A percentile compares a stretch with the other conserved stretches of the same genome.
Conservation (phyloP, 2,113 vertebrate species). For the Cyphomyrus discorhynchus region DNA sequence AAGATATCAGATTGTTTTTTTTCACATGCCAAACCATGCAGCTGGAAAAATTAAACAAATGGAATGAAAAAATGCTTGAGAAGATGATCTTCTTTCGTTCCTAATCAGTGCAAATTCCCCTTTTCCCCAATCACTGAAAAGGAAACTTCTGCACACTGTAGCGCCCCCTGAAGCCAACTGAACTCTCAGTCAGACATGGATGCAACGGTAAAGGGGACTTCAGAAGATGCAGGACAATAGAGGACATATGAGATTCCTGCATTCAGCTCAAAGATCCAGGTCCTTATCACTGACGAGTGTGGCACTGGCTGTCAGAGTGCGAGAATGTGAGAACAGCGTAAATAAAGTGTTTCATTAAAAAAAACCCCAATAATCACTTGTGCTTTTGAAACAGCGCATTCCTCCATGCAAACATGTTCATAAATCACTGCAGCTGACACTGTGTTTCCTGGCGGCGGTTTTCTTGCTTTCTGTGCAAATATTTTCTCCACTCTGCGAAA, state of each 20-base stretch:
- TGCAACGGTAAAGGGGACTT: neutral
- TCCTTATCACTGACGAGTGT: neutral
- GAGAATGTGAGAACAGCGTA: constrained; percentile 34
- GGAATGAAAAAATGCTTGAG: constrained; percentile 16
- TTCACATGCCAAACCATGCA: constrained; percentile 30
- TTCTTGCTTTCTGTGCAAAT: neutral
- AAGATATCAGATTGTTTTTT: constrained; percentile 52
- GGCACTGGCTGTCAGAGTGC: neutral
- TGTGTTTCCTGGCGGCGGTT: neutral
- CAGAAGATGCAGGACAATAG: neutral
- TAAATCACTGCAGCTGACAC: constrained; percentile 49
- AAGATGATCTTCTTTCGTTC: constrained; percentile 1
- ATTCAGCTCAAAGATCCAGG: neutral
- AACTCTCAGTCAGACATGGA: neutral
- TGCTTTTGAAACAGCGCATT: constrained; percentile 67
- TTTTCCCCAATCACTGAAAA: neutral
- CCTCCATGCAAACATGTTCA: constrained; percentile 66
- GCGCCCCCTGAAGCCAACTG: neutral
- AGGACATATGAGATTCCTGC: neutral
- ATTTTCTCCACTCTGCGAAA: neutral
- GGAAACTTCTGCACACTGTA: neutral
- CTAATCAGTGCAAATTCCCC: neutral
- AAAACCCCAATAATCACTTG: constrained; percentile 58
- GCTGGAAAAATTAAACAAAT: constrained; percentile 50
- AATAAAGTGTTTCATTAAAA: constrained; percentile 74